These are phyloP conservation scores for Montipora foliosa DNA, from an alignment of 64 coral and sea anemone species.

Conservation along the genomic window DNA sequence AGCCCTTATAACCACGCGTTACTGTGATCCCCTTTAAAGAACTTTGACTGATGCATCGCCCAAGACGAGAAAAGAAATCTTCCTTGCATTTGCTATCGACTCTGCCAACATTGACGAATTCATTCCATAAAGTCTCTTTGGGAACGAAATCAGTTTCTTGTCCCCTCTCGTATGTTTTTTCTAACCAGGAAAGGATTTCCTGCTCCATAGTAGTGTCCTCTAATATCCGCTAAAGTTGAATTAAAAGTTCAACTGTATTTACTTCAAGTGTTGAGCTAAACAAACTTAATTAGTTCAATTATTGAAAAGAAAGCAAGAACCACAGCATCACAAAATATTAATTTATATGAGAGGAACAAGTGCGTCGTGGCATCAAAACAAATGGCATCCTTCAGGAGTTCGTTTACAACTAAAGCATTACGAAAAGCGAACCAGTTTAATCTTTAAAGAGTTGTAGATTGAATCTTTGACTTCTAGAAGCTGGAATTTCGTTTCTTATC, in stretches of 20 bases:
- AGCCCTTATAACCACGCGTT: not conserved
- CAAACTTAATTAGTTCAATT: conserved; percentile 5
- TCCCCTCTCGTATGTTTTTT: not conserved
- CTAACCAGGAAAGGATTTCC: conserved; percentile 24
- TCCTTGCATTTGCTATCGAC: not conserved
- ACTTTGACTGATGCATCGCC: conserved; percentile 19
- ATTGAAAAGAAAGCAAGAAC: conserved; percentile 19
- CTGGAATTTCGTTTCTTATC: conserved; percentile 1
- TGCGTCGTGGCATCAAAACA: not conserved
- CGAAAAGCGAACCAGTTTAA: too few relatives aligned
- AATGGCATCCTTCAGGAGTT: conserved; percentile 3
- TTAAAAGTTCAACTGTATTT: conserved; percentile 6
- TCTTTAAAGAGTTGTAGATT: too few relatives aligned
- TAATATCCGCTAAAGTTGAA: conserved; percentile 21
- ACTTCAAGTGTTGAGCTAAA: conserved; percentile 12
- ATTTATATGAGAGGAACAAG: not conserved
- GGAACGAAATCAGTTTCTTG: not conserved
- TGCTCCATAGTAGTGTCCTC: conserved; percentile 11
- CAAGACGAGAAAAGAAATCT: not conserved
- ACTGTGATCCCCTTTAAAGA: not conserved
- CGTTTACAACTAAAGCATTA: not conserved
- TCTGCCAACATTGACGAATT: not conserved
- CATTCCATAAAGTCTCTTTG: conserved; percentile 18
- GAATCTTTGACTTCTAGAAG: too few relatives aligned
- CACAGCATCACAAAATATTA: not conserved